Conservation (phyloP, 2,797 vertebrate species). For the Acrossocheilus wenchowensis region DNA sequence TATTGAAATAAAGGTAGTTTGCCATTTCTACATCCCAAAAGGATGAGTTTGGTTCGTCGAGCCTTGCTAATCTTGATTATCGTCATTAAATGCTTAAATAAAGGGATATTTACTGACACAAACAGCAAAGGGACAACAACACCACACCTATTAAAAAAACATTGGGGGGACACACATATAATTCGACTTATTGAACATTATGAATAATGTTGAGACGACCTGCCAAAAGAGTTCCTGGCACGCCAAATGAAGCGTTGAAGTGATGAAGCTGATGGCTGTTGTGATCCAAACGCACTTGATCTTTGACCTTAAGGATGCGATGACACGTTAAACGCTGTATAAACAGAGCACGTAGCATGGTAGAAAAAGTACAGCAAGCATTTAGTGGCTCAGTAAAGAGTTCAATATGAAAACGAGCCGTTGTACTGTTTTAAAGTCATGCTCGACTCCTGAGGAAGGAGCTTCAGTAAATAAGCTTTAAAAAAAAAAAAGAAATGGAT, state of each 20-base stretch:
- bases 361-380: conserved; percentile 17
- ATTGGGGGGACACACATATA: background rate
- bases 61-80: conserved; percentile 10
- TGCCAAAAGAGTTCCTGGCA: conserved; percentile 13
- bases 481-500: background rate
- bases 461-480: conserved; percentile 15
- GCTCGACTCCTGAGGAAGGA: conserved; percentile 11
- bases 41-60: background rate
- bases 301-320: conserved; percentile 30
- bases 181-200: conserved; percentile 24
- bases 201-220: conserved; percentile 16
- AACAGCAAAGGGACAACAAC: conserved; percentile 28
- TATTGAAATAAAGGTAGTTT: conserved; percentile 17
- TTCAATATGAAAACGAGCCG: conserved; percentile 33
- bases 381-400: conserved; percentile 33
- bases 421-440: background rate
- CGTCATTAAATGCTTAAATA: conserved; percentile 27
- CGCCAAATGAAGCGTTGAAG: conserved; percentile 14
- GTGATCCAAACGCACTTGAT: conserved; percentile 17
- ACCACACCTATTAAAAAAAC: conserved; percentile 22
- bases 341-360: conserved; percentile 15
- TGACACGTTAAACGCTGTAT: conserved; percentile 28
- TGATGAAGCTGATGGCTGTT: conserved; percentile 3
- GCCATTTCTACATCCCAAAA: conserved; percentile 13
- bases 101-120: conserved; percentile 25